Base-by-base conservation (phyloP, 2,797 vertebrate species). In the Numenius phaeopus region DNA sequence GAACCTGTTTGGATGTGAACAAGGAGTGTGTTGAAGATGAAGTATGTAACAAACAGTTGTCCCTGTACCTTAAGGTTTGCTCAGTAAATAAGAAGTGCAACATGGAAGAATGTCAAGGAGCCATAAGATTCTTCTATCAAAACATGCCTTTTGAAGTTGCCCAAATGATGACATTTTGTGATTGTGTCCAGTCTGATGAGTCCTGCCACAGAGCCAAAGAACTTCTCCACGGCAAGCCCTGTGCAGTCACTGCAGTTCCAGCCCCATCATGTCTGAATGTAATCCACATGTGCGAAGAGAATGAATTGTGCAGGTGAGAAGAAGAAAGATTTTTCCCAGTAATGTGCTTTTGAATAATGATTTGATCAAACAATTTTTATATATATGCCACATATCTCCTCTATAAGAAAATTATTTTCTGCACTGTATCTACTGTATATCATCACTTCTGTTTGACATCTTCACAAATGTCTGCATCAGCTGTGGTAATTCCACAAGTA, bases 111-210 rank as follows among this genome's bases (percentile, higher is more conserved):
- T 99, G 99, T 94, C 98, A 97, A 94, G 93, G 77, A 72, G 98
- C 95, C 55, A 97, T 98, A 44, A 97, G 92, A 83, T 96, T 94
- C 94, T 99, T 99, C 97, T 99, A 99, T 70, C 69, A 72, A 79
- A 97, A 97, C 42, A 98, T 99, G 98, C 99, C 99, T 47, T 97
- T 93, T 52, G 98, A 98, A 47, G 87, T 98, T 81, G 99, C 99
- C 57, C 98, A 99, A 91, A 98, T 98, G 98, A 93, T 99, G 97
- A 98, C 97, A 67, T 98, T 99, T 97, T 99, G 99, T 83, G 97
- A 99, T 57, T 99, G 99, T 47, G 80, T 94, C 57, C 96, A 92
- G 42, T 96, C 95, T 19, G 99, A 99, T 92, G 96, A 98, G 62
- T 96, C 96, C 75, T 99, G 99, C 81, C 94, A 98, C 69, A 96